Evolutionary conservation across 2,797 vertebrate genomes (phyloP).

Genomic region (Anolis apletophallus): DNA sequence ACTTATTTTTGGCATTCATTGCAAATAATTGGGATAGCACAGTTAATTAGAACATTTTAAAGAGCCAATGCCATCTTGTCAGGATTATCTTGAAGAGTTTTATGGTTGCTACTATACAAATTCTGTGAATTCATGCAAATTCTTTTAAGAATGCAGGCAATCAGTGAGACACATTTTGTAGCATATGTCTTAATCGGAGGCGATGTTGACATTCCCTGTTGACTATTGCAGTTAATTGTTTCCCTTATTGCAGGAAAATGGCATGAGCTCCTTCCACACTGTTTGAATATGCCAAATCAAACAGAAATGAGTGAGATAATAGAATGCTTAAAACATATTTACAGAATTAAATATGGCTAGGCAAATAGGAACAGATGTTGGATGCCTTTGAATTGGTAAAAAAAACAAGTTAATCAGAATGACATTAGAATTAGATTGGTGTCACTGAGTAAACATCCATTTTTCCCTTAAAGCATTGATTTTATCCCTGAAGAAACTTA

Average conservation of each 20-base stretch:
- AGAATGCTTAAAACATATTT: constrained; percentile 53
- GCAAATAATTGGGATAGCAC: not conserved
- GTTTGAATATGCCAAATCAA: constrained; percentile 43
- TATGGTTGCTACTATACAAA: not conserved
- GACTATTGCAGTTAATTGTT: constrained; percentile 37
- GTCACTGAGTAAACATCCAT: constrained; percentile 36
- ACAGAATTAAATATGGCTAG: constrained; percentile 45
- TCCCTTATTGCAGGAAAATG: constrained; percentile 43
- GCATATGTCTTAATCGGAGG: constrained; percentile 22
- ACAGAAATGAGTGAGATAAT: constrained; percentile 32
- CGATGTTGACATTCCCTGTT: constrained; percentile 51
- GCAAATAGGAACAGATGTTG: constrained; percentile 62
- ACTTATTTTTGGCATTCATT: not conserved
- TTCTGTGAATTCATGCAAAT: no score
- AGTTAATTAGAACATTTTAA: not conserved
- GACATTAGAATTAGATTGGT: constrained; percentile 47
- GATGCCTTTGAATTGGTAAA: constrained; percentile 35
- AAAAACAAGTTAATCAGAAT: constrained; percentile 47
- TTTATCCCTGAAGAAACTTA: constrained; percentile 44
- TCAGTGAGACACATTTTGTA: constrained; percentile 11
- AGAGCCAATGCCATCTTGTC: constrained; percentile 15
- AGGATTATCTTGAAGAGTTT: not conserved
- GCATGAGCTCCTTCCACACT: constrained; percentile 44
- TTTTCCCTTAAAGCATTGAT: constrained; percentile 19
- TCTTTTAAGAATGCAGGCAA: constrained; percentile 38